These are phyloP conservation scores for Tridacna crocea DNA, from an alignment of 2,888 invertebrate genomes.

Conservation along the genomic window DNA sequence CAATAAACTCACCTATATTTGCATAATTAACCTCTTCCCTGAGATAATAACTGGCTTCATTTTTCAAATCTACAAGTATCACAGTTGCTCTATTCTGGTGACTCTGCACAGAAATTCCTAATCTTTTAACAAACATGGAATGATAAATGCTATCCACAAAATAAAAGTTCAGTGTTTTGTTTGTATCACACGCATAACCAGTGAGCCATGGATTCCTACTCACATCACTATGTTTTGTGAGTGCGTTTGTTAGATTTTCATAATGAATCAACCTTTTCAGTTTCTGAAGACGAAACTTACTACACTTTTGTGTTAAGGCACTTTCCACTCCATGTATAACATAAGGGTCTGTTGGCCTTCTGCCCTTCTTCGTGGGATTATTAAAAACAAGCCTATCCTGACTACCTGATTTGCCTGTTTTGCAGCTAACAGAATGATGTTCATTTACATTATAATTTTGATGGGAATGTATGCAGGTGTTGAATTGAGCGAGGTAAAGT, in stretches of 20 bases:
- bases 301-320: constrained; percentile 64
- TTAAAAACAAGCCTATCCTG: constrained; percentile 46
- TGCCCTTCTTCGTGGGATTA: constrained; percentile 36
- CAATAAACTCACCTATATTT: constrained; percentile 81
- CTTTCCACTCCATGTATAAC: constrained; percentile 64
- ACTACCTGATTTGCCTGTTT: constrained; percentile 50
- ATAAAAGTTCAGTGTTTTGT: constrained; percentile 88
- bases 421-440: constrained; percentile 73
- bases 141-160: constrained; percentile 91
- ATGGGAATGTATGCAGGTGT: constrained; percentile 68
- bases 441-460: constrained; percentile 73
- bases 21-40: constrained; percentile 82
- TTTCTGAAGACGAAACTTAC: constrained; percentile 69
- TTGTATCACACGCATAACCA: constrained; percentile 85
- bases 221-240: constrained; percentile 42
- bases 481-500: constrained; percentile 46
- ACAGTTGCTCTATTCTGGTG: constrained; percentile 80
- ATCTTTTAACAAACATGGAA: constrained; percentile 90
- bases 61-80: constrained; percentile 88
- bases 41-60: constrained; percentile 89
- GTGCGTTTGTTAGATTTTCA: constrained; percentile 39
- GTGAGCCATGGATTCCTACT: constrained; percentile 56
- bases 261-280: constrained; percentile 58
- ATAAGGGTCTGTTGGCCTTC: constrained; percentile 70
- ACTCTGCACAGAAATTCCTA: constrained; percentile 88